A percentile compares a stretch with the other conserved stretches of the same genome.
Evolutionary conservation across 2,113 vertebrate species (phyloP).

Genomic region (Syngnathus typhle): DNA sequence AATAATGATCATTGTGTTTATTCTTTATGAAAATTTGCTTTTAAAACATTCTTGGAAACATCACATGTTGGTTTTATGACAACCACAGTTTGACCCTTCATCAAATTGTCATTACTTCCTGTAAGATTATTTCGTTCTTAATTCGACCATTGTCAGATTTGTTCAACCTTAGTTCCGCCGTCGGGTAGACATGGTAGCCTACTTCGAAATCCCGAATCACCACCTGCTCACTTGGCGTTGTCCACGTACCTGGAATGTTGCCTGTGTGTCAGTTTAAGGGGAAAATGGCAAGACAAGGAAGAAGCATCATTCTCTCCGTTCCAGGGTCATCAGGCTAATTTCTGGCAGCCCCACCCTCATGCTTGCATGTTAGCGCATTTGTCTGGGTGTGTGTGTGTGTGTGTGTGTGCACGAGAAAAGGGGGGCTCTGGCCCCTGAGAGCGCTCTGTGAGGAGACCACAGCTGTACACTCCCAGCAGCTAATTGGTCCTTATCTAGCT

Average conservation of each 20-base stretch:
- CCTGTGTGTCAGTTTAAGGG: constrained; percentile 70
- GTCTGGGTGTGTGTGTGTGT: neutral
- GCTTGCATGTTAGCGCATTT: constrained; percentile 20
- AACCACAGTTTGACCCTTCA: neutral
- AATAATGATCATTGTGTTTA: neutral
- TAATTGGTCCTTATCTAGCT: constrained; percentile 99
- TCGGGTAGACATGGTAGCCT: neutral
- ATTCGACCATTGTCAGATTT: neutral
- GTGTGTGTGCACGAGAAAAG: constrained; percentile 61
- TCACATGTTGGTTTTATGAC: no score
- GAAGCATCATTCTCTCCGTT: constrained; percentile 75
- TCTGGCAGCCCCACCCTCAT: constrained; percentile 72
- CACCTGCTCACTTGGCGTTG: constrained; percentile 65
- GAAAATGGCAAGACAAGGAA: constrained; percentile 74
- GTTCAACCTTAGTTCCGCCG: neutral
- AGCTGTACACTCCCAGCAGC: constrained; percentile 99
- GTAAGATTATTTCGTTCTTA: no score
- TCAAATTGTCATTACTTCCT: neutral
- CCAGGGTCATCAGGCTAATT: constrained; percentile 82
- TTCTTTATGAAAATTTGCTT: neutral
- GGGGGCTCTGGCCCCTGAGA: constrained; percentile 94
- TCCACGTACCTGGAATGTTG: constrained; percentile 73
- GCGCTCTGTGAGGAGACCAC: constrained; percentile 96
- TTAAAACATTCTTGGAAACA: no score
- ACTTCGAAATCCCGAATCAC: constrained; percentile 24